Evolutionary conservation across 2,888 invertebrate species (phyloP), one percentile per base, ranked within the genome.

Genomic region (Drosophila peninsularis): DNA sequence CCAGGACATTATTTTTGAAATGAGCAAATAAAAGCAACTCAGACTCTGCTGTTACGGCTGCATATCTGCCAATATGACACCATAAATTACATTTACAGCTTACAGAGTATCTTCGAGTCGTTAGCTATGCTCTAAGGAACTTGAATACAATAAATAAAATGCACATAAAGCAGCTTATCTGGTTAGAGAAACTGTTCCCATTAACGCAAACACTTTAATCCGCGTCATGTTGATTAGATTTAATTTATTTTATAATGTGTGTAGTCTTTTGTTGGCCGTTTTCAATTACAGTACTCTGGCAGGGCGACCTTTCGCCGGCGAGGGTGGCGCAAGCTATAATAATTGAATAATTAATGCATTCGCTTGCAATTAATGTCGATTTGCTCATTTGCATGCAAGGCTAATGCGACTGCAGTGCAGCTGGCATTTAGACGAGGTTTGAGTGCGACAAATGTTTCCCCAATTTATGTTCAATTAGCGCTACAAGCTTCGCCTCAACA

Each of bases 341-440:
- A 56, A 56, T 41, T 52, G n/a, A 41, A 39, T 62, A 62, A 55
- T 62, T 62, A 56, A 36, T 49, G 47, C 37, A 62, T n/a, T 36
- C 34, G 50, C 41, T 39, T 9, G 32, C 34, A 60, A 68, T 68
- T 60, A 52, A 42, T 68, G 63, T 27, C 60, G 67, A 55, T 49
- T 55, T 17, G 30, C 37, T 19, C 19, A 60, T 30, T 24, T 45
- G 34, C 55, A 62, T 34, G 39, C 42, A 19, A 27, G 14, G n/a
- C 11, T n/a, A 14, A 45, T 41, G 56, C 56, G 27, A 19, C 32
- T 56, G 58, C 60, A 58, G 54, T 73, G 57, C 36, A 27, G 47
- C 27, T 9, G 14, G 11, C 17, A 52, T 17, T 41, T 32, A 2
- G 19, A 27, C 1, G 50, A 17, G 44, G 42, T 44, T 62, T 53